phyloP scores from a whole-genome alignment of 2,888 invertebrate genomes.

The Lamproptera curius region DNA sequence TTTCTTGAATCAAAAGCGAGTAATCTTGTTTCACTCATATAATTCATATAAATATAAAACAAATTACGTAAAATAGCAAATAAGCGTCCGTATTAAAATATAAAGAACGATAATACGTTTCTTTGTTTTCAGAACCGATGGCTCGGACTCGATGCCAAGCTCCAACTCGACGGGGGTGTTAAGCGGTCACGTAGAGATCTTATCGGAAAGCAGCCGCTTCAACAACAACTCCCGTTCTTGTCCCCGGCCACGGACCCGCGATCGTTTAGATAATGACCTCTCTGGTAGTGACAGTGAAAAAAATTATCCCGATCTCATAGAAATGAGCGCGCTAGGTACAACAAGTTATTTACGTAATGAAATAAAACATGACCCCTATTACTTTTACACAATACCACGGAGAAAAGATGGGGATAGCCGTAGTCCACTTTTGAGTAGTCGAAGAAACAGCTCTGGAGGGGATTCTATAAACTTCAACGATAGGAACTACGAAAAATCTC shows the following conservation, averaged over 20 bases:
- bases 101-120: no score
- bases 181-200: slow-evolving; percentile 58
- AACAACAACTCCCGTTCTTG: slow-evolving; percentile 63
- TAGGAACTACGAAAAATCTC: slow-evolving; percentile 52
- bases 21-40: no score
- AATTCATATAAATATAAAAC: no score
- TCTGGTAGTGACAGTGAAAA: slow-evolving; percentile 73
- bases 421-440: slow-evolving; percentile 84
- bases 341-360: slow-evolving; percentile 60
- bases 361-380: slow-evolving; percentile 64
- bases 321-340: slow-evolving; percentile 67
- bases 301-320: slow-evolving; percentile 77
- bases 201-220: slow-evolving; percentile 57
- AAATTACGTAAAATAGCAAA: no score
- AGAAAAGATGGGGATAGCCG: slow-evolving; percentile 83
- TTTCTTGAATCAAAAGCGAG: no score
- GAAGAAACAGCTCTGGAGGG: slow-evolving; percentile 85
- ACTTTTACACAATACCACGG: slow-evolving; percentile 83
- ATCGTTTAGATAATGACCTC: slow-evolving; percentile 68
- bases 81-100: no score
- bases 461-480: slow-evolving; percentile 76
- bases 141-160: slow-evolving; percentile 74
- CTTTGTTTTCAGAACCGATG: slow-evolving; percentile 53
- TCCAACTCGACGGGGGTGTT: slow-evolving; percentile 72
- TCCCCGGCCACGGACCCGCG: slow-evolving; percentile 54